Evolutionary conservation across 1,140 invertebrate species (phyloP), one percentile per base, ranked within the genome.

Genomic region (Drosophila fuyamai): DNA sequence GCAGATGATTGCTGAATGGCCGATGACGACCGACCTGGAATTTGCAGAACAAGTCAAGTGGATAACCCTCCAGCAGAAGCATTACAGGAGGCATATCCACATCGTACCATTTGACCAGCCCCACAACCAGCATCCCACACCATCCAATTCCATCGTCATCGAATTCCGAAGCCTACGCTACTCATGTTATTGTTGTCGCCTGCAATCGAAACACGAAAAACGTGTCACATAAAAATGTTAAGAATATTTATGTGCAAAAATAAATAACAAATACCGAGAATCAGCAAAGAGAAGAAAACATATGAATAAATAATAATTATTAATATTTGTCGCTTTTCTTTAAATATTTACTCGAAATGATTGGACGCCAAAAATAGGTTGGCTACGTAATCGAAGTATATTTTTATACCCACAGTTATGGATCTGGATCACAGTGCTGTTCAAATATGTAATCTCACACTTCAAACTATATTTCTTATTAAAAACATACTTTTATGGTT

Each of bases 251-350:
- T 88, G 66, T 66, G 71, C 46, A 56, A 79, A 61, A 48, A 48
- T 58, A 62, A 57, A 81, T 71, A 66, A 53, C 18, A 62, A 61
- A 75, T 63, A 63, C 47, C 51, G 51, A 74, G 74, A 63, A 18
- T 36, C 48, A 40, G 54, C 36, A 56, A 57, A 48, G 63, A 68
- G 18, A 38, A n/a, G 47, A 58, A 58, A 77, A 62, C 58, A 72
- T 53, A 57, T 62, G 59, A 76, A 90, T 90, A 90, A 90, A 90
- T 86, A 74, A 79, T 90, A 90, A 78, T 85, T 76, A 90, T 86
- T 68, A 79, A 80, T 79, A 73, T 56, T 66, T 62, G 57, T 8
- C 47, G 68, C 43, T 50, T 60, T 66, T 81, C 61, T 62, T 81
- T 81, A 67, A 50, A 82, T 63, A 71, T 70, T 75, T 62, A 59